Evolutionary conservation across 2,888 invertebrate genomes (phyloP).

Genomic region (Yponomeuta evonymella): DNA sequence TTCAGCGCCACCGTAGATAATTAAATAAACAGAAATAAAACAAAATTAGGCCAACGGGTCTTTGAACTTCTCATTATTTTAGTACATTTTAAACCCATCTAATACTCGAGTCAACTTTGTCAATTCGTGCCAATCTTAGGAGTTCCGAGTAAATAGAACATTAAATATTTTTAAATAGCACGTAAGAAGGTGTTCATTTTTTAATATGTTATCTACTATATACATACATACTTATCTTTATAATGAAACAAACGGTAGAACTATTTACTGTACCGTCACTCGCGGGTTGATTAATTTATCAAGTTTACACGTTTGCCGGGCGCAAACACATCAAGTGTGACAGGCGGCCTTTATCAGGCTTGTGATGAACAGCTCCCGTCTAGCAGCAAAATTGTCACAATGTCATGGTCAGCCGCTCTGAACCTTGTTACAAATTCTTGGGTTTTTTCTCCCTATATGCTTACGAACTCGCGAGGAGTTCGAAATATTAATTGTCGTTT

Average conservation of each 20-base stretch:
- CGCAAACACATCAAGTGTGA: slow-evolving; percentile 3
- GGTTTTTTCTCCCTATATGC: background rate
- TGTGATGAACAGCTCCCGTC: background rate
- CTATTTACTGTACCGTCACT: slow-evolving; percentile 5
- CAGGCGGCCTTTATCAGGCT: slow-evolving; percentile 5
- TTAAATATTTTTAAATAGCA: slow-evolving; percentile 3
- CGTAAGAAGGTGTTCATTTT: background rate
- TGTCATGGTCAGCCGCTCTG: background rate
- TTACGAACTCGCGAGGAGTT: background rate
- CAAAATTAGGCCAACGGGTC: background rate
- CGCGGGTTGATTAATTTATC: slow-evolving; percentile 1
- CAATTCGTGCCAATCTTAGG: background rate
- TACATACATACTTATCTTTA: slow-evolving; percentile 4
- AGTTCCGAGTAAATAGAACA: background rate
- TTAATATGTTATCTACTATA: background rate
- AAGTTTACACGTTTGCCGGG: background rate
- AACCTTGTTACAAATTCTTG: background rate
- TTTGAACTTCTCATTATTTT: background rate
- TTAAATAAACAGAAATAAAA: background rate
- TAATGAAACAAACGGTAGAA: background rate
- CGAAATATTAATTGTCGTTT: background rate
- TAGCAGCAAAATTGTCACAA: background rate
- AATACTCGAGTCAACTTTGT: background rate
- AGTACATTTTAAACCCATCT: background rate
- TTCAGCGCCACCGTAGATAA: background rate